These are phyloP conservation scores for Nomada hirtipes DNA, from an alignment of 2,888 invertebrate species.

Conservation along the genomic window DNA sequence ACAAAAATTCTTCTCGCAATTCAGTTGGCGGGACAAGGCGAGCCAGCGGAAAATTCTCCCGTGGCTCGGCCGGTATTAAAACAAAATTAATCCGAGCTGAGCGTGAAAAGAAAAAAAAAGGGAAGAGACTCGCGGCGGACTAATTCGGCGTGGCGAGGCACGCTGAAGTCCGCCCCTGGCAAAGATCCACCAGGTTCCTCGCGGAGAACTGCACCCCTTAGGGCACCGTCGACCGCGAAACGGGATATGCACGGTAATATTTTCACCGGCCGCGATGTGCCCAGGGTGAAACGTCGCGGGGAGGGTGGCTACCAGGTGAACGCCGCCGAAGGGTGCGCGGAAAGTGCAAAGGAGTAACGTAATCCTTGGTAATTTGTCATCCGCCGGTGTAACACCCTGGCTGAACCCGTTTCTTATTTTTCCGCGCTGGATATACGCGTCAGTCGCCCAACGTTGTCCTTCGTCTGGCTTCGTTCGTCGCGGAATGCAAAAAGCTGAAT, in stretches of 20 bases:
- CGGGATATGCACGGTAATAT: slow-evolving; percentile 65
- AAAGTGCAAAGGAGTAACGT: slow-evolving; percentile 61
- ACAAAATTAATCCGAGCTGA: slow-evolving; percentile 42
- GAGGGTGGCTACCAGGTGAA: slow-evolving; percentile 18
- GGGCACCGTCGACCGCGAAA: slow-evolving; percentile 48
- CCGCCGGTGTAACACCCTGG: slow-evolving; percentile 49
- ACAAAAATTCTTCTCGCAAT: slow-evolving; percentile 27
- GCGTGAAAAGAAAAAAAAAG: slow-evolving; percentile 22
- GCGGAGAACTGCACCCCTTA: slow-evolving; percentile 31
- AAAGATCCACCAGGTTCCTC: slow-evolving; percentile 35
- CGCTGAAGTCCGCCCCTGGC: slow-evolving; percentile 16
- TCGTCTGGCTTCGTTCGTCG: slow-evolving; percentile 26
- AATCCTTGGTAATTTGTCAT: slow-evolving; percentile 79
- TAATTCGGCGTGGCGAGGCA: slow-evolving; percentile 28
- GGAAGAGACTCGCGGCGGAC: neutral
- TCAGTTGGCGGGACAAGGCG: slow-evolving; percentile 9
- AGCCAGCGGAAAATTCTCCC: neutral
- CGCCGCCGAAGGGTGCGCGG: slow-evolving; percentile 13
- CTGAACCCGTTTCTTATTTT: slow-evolving; percentile 72
- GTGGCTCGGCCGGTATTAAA: slow-evolving; percentile 25
- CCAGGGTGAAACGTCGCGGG: slow-evolving; percentile 48
- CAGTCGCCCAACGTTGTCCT: slow-evolving; percentile 24
- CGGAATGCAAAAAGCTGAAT: slow-evolving; percentile 56
- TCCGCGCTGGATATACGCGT: slow-evolving; percentile 54
- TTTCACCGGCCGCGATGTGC: slow-evolving; percentile 59